Base-by-base conservation (phyloP, 2,113 vertebrate genomes). In the Gallinago media region DNA sequence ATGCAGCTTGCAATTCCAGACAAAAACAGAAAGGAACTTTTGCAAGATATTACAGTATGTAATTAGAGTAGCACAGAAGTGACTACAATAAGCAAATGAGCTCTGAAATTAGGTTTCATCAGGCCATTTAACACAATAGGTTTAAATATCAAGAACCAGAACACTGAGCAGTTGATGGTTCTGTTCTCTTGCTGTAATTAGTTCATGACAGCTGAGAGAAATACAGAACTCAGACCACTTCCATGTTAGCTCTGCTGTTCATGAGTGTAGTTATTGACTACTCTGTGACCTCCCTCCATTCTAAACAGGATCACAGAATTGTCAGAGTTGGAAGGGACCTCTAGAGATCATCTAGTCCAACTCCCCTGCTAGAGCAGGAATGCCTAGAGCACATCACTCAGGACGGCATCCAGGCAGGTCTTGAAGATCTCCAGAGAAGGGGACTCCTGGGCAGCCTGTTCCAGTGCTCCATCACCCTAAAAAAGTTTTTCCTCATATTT, bases 151-250 rank as follows among this genome's bases (percentile, higher is more conserved):
- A 86, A 68, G 26, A 86, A 56, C 3, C 15, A 14, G 8, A 88
- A 76, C 23, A 92, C 0, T 7, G 4, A 52, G 56, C 44, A 49
- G 19, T 4, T 56, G 79, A 52, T 1, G 0, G 4, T 13, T 73
- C 90, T 65, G 4, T 80, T 91, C 38, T 47, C 5, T 58, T 71
- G 7, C 20, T 71, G 11, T 11, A 58, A 66, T 58, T 70, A 54
- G 16, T 56, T 47, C 8, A n/a, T 12, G 17, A 50, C 31, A 58
- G 14, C 31, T 84, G 61, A 62, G 22, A 52, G 49, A 68, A 89
- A 84, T 3, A 70, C 8, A 71, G 55, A 62, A 46, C 5, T 74
- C 61, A 58, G 40, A 40, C 9, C 29, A 29, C 25, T 71, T 81
- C 8, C 31, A 31, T 8, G 15, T 56, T 74, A 56, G 27, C 47